Evolutionary conservation across 2,797 vertebrate genomes (phyloP), one percentile per base, ranked within the genome.

Genomic region (Chloroceryle inda): DNA sequence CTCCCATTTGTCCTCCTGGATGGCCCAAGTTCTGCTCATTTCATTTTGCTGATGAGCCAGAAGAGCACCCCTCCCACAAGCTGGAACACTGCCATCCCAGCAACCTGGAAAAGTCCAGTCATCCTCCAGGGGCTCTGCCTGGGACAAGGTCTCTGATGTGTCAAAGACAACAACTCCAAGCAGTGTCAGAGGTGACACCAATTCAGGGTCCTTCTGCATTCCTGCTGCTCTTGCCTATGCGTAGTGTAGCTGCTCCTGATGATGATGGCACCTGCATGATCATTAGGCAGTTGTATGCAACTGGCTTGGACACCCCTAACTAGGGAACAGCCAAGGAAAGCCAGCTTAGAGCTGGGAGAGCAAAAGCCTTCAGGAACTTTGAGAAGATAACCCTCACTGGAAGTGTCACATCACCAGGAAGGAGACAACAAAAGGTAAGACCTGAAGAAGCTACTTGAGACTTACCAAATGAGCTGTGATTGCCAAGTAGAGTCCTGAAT

Each of bases 231-330:
- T 49, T 56, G 17, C 7, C 44, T 26, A 7, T 5, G 9, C 29
- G 11, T n/a, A 15, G 18, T n/a, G 13, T 3, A 35, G 44, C 33
- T 47, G 19, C 19, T 80, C 17, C 31, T 0, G 0, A n/a, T 18
- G 12, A 15, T 6, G 6, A 9, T 17, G 49, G 42, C 24, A 67
- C 19, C 33, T 37, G 16, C 27, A 27, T 17, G 15, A 33, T 21
- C 66, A 31, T 20, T 3, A 16, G n/a, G 23, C 21, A 24, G 11
- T 14, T 47, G 26, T 29, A 19, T 9, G 12, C 44, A 26, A 20
- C 58, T 1, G 0, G 7, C 42, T 35, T 44, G 9, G 35, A 53
- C 10, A 64, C 4, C 11, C 27, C 20, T 6, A 59, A 33, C 3
- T 7, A 16, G 20, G 38, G 27, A 79, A 44, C 1, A 0, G 27